Evolutionary conservation across 2,888 invertebrate genomes (phyloP).

Genomic region (Isoperla grammatica): DNA sequence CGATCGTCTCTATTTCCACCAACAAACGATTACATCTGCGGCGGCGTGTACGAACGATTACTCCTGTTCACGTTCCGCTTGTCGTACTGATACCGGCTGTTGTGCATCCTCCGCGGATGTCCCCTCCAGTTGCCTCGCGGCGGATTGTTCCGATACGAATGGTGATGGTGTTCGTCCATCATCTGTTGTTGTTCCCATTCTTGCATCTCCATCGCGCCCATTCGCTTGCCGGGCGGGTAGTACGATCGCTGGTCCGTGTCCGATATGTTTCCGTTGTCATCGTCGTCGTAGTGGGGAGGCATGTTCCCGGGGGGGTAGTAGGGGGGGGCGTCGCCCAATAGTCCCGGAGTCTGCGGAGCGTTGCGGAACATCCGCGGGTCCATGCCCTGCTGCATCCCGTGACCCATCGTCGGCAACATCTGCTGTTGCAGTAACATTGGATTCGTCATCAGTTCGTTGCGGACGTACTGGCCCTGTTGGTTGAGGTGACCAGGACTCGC

Average conservation of each 20-base stretch:
- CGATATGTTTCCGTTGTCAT: background rate
- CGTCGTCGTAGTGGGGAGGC: background rate
- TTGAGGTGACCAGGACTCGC: background rate
- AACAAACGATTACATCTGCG: background rate
- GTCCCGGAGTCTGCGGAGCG: no score
- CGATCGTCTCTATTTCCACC: no score
- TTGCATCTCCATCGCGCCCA: no score
- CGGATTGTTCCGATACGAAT: background rate
- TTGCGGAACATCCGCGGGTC: slow-evolving; percentile 20
- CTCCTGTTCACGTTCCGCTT: background rate
- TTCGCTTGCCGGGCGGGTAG: no score
- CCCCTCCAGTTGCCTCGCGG: background rate
- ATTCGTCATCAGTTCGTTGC: background rate
- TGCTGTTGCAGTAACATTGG: background rate
- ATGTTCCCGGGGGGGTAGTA: no score
- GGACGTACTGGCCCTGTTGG: background rate
- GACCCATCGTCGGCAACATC: slow-evolving; percentile 5
- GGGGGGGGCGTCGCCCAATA: no score
- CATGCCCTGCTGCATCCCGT: slow-evolving; percentile 17
- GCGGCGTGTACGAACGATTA: slow-evolving; percentile 9
- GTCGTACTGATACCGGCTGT: background rate
- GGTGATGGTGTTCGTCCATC: background rate
- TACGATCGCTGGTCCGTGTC: background rate
- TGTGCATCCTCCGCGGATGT: background rate
- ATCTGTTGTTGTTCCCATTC: slow-evolving; percentile 8